Evolutionary conservation across 1,140 invertebrate species (phyloP).

Genomic region (Cotesia vestalis): DNA sequence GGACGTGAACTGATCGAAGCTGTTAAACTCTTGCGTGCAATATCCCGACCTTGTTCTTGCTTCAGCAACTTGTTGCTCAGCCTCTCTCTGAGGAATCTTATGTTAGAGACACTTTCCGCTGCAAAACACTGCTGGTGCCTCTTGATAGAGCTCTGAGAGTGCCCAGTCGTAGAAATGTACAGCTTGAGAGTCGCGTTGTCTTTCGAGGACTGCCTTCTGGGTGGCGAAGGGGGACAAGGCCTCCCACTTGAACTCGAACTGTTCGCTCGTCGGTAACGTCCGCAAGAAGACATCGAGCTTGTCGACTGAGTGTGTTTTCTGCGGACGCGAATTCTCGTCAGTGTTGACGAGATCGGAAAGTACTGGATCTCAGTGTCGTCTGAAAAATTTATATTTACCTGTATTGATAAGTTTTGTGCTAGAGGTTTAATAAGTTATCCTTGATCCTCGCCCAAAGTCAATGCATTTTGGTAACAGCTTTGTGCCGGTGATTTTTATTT

Average conservation of each 20-base stretch:
- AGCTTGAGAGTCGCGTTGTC: constrained; percentile 75
- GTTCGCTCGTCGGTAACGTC: constrained; percentile 40
- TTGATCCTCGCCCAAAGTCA: constrained; percentile 40
- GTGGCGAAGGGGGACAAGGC: constrained; percentile 73
- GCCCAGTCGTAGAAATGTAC: constrained; percentile 55
- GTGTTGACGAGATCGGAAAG: constrained; percentile 80
- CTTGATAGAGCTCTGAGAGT: constrained; percentile 44
- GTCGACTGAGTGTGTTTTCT: constrained; percentile 66
- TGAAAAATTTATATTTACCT: constrained; percentile 63
- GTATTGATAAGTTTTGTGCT: constrained; percentile 44
- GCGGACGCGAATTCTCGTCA: constrained; percentile 81
- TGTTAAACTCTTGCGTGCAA: constrained; percentile 45
- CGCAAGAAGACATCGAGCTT: constrained; percentile 43
- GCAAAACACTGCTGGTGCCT: constrained; percentile 71
- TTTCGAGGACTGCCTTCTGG: constrained; percentile 76
- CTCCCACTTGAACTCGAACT: not conserved
- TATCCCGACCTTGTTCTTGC: constrained; percentile 62
- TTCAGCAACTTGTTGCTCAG: constrained; percentile 66
- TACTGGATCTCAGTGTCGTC: constrained; percentile 80
- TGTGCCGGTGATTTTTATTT: constrained; percentile 38
- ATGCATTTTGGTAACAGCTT: constrained; percentile 30
- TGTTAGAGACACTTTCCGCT: constrained; percentile 62
- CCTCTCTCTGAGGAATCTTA: constrained; percentile 69
- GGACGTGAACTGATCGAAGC: constrained; percentile 45
- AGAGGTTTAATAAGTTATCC: not conserved